Evolutionary conservation across 2,888 invertebrate genomes (phyloP), one percentile per base, ranked within the genome.

Genomic region (Eupsilia transversa): DNA sequence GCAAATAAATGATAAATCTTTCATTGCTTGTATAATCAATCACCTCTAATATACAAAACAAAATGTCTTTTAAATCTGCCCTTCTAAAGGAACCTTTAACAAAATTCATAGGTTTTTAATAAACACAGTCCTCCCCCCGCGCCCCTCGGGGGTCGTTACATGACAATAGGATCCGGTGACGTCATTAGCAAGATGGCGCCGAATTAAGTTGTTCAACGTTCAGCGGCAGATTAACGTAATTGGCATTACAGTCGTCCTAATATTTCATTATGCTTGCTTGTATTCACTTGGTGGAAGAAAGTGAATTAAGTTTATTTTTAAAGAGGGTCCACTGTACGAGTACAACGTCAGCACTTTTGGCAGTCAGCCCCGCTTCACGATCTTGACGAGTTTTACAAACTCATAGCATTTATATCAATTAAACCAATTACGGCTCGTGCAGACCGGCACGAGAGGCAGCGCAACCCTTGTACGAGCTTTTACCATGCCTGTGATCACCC

Each of bases 191-290:
- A 85, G 83, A 79, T 87, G 87, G 66, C 83, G 77, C 23, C 72
- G 82, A 87, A 85, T 87, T 85, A 85, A 87, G 83, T 86, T 87
- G 85, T 87, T 77, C 85, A 70, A 77, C 86, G 77, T 74, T 79
- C 83, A 77, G 79, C 71, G 69, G 57, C 66, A 83, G 86, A 85
- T 85, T 85, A 87, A 72, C 72, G 71, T 85, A 87, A 85, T 87
- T 74, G 70, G 61, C 74, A 72, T 87, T 79, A 85, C 83, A 79
- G 76, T 54, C 72, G 61, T 72, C 61, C 57, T 77, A 74, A 87
- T 85, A 85, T 82, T 81, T 82, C 79, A 69, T 66, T 65, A 77
- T 30, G 33, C 52, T 38, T 60, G 54, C n/a, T 74, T 72, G 27
- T 70, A 57, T 77, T 57, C 20, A 74, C 33, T 74, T 56, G 52